A percentile compares a stretch with the other conserved stretches of the same genome.
Evolutionary conservation across 2,113 vertebrate genomes (phyloP).

Genomic region (Notiomystis cincta): DNA sequence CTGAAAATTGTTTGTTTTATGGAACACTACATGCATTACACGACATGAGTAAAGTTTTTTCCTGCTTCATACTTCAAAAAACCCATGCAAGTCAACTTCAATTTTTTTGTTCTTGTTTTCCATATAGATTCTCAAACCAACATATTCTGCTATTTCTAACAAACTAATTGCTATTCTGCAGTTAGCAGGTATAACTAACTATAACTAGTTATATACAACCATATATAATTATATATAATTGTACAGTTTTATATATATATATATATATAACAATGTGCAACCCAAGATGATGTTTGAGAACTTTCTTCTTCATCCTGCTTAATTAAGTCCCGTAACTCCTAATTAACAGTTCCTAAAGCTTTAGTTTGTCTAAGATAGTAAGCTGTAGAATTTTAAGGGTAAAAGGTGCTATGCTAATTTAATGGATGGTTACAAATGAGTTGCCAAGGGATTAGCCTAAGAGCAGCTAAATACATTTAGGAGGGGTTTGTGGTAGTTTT

Average conservation of each 20-base stretch:
- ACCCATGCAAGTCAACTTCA: neutral
- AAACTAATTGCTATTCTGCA: neutral
- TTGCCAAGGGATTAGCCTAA: slow-evolving; percentile 22
- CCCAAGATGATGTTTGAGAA: neutral
- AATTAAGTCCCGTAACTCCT: slow-evolving; percentile 45
- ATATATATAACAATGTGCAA: no score
- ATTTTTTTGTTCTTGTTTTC: neutral
- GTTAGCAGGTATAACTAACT: no score
- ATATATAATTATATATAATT: no score
- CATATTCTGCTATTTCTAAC: neutral
- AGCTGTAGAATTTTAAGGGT: neutral
- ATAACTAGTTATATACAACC: no score
- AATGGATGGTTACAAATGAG: neutral
- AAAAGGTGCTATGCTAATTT: neutral
- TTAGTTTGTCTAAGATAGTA: neutral
- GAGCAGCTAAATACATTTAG: neutral
- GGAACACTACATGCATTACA: neutral
- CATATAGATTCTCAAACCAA: neutral
- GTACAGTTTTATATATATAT: no score
- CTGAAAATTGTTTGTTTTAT: neutral
- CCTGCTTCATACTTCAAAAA: neutral
- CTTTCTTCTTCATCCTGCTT: neutral
- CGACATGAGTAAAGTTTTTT: neutral
- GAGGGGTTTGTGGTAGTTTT: neutral
- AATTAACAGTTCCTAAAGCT: slow-evolving; percentile 33